Evolutionary conservation across 2,888 invertebrate species (phyloP), one percentile per base, ranked within the genome.

Genomic region (Drosophila tripunctata): DNA sequence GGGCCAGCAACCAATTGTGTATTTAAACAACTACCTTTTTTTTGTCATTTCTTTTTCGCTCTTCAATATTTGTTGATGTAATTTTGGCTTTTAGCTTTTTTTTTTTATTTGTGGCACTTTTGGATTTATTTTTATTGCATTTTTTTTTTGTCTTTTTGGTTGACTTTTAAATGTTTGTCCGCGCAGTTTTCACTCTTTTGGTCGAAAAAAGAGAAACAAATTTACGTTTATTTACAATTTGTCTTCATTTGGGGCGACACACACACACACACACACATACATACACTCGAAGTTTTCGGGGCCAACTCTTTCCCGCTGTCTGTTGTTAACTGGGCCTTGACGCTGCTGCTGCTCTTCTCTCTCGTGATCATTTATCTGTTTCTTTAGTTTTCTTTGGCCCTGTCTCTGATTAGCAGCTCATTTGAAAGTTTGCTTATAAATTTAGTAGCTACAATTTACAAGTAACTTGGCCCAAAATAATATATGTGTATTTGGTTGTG

Each of bases 181-280:
- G 76, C 65, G 43, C 63, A 76, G 87, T 81, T 81, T 81, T 81
- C 81, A 83, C 81, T 80, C 74, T 65, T 63, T 63, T 50, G 47
- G 56, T 33, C 51, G 27, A 43, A 14, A 31, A 47, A 52, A 52
- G 27, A 43, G n/a, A 31, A 47, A 52, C 48, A 71, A 79, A 86
- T 76, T 70, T 74, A 81, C 84, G 80, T 81, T 81, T 86, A 86
- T 81, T 86, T 83, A 79, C 80, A 81, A 81, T 81, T 86, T 83
- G 80, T 86, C 74, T 81, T 76, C 80, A 86, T 81, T 81, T 86
- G 67, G 83, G 69, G 80, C 80, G 83, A 51, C 50, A 43, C 61
- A 15, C 38, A 43, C 54, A 19, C 54, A 54, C 19, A 55, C 44
- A 33, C 15, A 52, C 41, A 50, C 48, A 35, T 50, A 60, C 36